Conservation (phyloP, 2,888 invertebrate species). For the Myopa testacea region DNA sequence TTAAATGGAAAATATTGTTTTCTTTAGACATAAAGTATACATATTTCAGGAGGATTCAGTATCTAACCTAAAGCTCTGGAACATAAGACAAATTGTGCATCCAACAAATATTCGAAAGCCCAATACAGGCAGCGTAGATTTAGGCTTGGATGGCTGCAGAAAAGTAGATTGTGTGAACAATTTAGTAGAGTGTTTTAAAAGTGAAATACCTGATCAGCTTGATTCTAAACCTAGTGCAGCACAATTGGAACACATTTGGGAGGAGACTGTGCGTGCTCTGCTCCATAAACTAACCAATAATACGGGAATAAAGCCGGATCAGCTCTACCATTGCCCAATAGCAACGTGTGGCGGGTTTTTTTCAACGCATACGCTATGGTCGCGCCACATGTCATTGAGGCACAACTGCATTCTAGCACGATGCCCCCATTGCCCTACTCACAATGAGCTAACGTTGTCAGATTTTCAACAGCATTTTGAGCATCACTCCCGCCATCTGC, state of each 20-base stretch:
- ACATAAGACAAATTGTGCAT: neutral
- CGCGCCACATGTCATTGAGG: constrained; percentile 48
- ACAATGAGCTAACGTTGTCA: constrained; percentile 36
- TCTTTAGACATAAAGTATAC: neutral
- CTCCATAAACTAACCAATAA: constrained; percentile 45
- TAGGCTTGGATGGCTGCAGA: too few relatives aligned
- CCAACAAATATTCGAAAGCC: constrained; percentile 10
- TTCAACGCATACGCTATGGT: constrained; percentile 49
- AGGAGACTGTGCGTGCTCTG: constrained; percentile 40
- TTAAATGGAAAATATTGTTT: neutral
- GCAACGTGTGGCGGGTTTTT: constrained; percentile 50
- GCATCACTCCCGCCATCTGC: constrained; percentile 47
- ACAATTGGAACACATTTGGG: constrained; percentile 38
- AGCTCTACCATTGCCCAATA: constrained; percentile 49
- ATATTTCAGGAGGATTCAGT: constrained; percentile 23
- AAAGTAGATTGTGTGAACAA: too few relatives aligned
- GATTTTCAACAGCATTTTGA: constrained; percentile 47
- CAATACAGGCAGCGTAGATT: neutral
- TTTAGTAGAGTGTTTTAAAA: too few relatives aligned
- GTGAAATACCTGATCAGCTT: neutral
- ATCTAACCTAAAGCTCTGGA: constrained; percentile 4
- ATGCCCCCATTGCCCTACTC: constrained; percentile 48
- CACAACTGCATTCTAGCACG: constrained; percentile 45
- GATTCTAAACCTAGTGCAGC: constrained; percentile 43
- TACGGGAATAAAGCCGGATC: constrained; percentile 47